These are phyloP conservation scores for Gryon sp. DNA, from an alignment of 1,140 invertebrate species.

Conservation along the genomic window DNA sequence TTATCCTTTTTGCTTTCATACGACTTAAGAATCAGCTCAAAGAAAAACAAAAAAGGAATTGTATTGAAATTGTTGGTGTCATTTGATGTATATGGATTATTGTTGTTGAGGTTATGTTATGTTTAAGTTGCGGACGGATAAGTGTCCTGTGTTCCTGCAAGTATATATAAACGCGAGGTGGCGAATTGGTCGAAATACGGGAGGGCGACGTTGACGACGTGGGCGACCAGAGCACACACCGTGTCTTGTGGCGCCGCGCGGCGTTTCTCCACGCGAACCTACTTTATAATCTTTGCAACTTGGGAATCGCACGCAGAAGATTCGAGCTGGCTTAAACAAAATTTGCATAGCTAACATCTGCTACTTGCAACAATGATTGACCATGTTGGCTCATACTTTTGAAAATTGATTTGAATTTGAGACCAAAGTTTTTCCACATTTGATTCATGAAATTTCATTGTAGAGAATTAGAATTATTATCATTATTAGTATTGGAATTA, in stretches of 20 bases:
- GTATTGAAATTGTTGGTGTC: no score
- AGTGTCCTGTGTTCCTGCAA: neutral
- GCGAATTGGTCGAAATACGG: slow-evolving; percentile 30
- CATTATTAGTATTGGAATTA: no score
- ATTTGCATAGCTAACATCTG: neutral
- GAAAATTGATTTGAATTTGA: no score
- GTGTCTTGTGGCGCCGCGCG: slow-evolving; percentile 74
- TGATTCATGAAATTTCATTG: no score
- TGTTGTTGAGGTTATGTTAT: slow-evolving; percentile 27
- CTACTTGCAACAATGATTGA: no score
- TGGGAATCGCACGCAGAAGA: slow-evolving; percentile 19
- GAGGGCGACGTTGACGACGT: slow-evolving; percentile 57
- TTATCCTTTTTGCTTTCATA: no score
- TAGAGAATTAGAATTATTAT: no score
- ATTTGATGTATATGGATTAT: no score
- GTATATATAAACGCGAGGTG: slow-evolving; percentile 12
- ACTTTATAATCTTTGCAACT: slow-evolving; percentile 67
- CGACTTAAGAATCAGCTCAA: no score
- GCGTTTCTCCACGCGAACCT: slow-evolving; percentile 73
- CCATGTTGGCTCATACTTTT: no score
- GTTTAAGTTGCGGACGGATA: neutral
- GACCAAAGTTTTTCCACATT: no score
- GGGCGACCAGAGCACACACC: slow-evolving; percentile 50
- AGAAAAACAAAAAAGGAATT: no score
- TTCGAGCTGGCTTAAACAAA: slow-evolving; percentile 1